Base-by-base conservation (phyloP, 92 coral and sea anemone species). In the Siderastrea siderea region DNA sequence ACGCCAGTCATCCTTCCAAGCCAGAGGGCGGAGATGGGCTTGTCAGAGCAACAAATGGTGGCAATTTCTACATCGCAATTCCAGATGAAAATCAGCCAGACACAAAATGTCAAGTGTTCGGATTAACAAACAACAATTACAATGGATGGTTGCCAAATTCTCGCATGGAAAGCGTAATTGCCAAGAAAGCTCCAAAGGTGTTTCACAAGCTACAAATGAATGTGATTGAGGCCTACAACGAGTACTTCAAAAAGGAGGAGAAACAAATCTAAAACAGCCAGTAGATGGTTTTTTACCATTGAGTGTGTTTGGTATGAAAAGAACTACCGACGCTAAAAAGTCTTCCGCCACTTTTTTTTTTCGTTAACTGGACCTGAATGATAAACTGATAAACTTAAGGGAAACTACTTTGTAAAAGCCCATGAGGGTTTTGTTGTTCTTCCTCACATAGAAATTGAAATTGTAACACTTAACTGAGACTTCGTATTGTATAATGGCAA, bases 71-170 rank as follows among this genome's bases (percentile, higher is more conserved):
- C 52, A 86, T 86, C 16, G 86, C 68, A 0, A 50, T 75, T n/a
- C 76, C 86, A 78, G 79, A 86, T 13, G 90, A 86, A n/a, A 86
- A 46, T 19, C 70, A 86, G 47, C 90, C 90, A 19, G 70, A 86
- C 1, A 66, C 17, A 52, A 73, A 60, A 5, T 86, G 90, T 86
- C 26, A 70, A 5, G 66, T 86, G 14, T 86, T 86, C 60, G 87
- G 86, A n/a, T 68, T 86, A 43, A 44, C 90, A 16, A 81, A 86
- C 45, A 86, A 86, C 51, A 26, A 46, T n/a, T 86, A 50, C 90
- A 86, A 78, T 48, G 90, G 90, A 44, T 67, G 74, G 46, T 7
- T 86, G 17, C 90, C 90, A 13, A 64, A 46, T 52, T 1, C 58
- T 10, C 38, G 59, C 45, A 51, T 51, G 8, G 78, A 73, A 52